Conservation (phyloP, 2,113 vertebrate genomes). For the Rhombomys opimus region DNA sequence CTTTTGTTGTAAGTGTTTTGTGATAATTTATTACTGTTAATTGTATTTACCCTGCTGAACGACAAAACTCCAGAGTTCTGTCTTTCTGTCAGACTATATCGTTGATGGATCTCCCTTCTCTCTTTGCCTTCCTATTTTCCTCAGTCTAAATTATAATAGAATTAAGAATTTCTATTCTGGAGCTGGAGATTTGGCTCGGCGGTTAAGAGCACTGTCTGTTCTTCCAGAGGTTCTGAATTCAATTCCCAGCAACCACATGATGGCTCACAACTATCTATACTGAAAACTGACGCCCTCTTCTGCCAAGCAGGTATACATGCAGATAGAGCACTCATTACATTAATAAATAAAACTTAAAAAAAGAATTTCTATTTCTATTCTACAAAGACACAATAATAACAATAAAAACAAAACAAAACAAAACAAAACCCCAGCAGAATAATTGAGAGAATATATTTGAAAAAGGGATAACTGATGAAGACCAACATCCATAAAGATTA, state of each 20-base stretch:
- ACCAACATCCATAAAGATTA: not conserved
- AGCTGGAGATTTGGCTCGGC: no score
- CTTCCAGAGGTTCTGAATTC: no score
- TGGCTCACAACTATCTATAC: no score
- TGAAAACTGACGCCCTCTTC: no score
- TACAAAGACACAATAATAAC: not conserved
- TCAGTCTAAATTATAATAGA: not conserved
- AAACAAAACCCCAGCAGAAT: not conserved
- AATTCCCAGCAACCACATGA: no score
- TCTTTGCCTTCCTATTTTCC: not conserved
- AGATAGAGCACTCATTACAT: no score
- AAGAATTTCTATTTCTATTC: not conserved
- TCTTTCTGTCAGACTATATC: not conserved
- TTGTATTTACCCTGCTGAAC: not conserved
- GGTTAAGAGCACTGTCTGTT: no score
- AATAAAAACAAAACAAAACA: not conserved
- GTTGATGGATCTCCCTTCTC: not conserved
- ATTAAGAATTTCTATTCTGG: not conserved
- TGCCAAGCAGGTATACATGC: no score
- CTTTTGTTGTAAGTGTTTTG: not conserved
- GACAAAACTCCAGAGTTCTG: no score
- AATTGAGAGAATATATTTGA: not conserved
- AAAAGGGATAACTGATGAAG: not conserved
- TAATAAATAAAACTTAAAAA: no score
- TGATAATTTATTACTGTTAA: not conserved